A percentile compares a stretch with the other conserved stretches of the same genome.
Evolutionary conservation across 2,888 invertebrate species (phyloP).

Genomic region (Drosophila lutescens): DNA sequence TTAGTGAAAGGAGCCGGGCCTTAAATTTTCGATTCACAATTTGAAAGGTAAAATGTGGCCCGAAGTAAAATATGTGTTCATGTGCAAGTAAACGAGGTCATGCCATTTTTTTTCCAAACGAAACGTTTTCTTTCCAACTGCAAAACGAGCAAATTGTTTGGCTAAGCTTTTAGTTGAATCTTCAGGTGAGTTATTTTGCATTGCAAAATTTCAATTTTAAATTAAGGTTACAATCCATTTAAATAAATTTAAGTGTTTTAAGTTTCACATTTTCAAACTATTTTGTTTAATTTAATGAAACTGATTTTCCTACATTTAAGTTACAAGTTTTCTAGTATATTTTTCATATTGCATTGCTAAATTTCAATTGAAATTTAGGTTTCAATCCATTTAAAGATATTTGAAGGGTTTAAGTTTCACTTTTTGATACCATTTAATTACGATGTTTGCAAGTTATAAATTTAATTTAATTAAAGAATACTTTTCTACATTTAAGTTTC

Average conservation of each 20-base stretch:
- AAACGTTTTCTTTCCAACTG: not conserved
- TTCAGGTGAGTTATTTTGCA: not conserved
- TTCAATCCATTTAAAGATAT: no score
- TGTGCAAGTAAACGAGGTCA: constrained; percentile 15
- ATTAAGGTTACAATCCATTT: not conserved
- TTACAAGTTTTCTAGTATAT: no score
- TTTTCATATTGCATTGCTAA: no score
- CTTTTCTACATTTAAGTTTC: not conserved
- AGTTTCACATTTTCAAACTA: not conserved
- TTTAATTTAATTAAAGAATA: no score
- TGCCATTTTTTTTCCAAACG: not conserved
- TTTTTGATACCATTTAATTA: no score
- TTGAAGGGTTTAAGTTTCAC: no score
- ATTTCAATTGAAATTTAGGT: no score
- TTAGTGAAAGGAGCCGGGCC: constrained; percentile 10
- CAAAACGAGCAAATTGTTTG: not conserved
- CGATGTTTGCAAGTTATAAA: no score
- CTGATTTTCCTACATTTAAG: no score
- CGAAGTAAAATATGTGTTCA: constrained; percentile 9
- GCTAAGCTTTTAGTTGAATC: not conserved
- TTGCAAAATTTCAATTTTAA: not conserved
- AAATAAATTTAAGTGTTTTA: not conserved
- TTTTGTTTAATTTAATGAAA: not conserved
- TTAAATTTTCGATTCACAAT: constrained; percentile 20
- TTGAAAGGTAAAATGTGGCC: constrained; percentile 25